These are phyloP conservation scores for Rachycentron canadum DNA, from an alignment of 2,797 vertebrate species.

Conservation along the genomic window DNA sequence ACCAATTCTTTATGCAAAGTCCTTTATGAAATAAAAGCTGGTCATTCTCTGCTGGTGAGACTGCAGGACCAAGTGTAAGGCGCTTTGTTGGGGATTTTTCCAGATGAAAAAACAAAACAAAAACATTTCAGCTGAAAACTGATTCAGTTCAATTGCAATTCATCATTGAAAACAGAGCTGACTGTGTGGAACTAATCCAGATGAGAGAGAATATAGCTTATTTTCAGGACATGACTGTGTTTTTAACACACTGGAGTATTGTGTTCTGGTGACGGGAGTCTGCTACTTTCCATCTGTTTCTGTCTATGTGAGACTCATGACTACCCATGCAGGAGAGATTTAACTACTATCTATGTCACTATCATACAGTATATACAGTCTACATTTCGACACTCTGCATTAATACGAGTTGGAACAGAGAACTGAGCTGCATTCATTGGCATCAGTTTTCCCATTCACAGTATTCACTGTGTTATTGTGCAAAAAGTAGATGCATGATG, in stretches of 20 bases:
- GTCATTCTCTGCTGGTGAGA: conserved; percentile 71
- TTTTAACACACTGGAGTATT: conserved; percentile 33
- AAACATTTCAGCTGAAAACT: conserved; percentile 6
- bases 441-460: conserved; percentile 5
- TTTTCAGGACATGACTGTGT: conserved; percentile 33
- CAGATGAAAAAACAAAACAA: conserved; percentile 27
- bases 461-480: conserved; percentile 9
- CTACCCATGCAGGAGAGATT: conserved; percentile 60
- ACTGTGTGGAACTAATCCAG: conserved; percentile 30
- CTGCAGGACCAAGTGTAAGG: conserved; percentile 74
- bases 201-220: conserved; percentile 40
- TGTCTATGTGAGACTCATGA: conserved; percentile 41
- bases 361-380: conserved; percentile 75
- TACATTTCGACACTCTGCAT: conserved; percentile 33
- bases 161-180: conserved; percentile 13
- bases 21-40: conserved; percentile 49
- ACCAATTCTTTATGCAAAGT: conserved; percentile 62
- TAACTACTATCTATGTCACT: conserved; percentile 48
- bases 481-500: conserved; percentile 5
- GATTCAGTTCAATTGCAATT: conserved; percentile 31
- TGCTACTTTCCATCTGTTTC: conserved; percentile 57
- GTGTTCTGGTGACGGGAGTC: conserved; percentile 25
- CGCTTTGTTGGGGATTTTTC: conserved; percentile 72
- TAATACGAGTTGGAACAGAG: conserved; percentile 19
- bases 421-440: conserved; percentile 4